These are phyloP conservation scores for Philereme vetulata DNA, from an alignment of 2,888 invertebrate genomes.

Conservation along the genomic window DNA sequence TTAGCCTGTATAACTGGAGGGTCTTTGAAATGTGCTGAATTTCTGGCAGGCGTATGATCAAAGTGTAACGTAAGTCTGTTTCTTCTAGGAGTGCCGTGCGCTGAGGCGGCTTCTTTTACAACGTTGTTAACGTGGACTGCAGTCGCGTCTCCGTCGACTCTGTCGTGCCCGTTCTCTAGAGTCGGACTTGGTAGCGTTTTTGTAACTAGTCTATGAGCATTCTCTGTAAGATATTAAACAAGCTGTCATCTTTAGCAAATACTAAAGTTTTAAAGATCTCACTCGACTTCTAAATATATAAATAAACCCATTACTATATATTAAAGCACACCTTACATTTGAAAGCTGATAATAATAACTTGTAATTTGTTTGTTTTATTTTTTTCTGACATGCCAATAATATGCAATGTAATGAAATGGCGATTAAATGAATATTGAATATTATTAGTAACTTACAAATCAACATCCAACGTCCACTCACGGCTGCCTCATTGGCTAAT, in stretches of 20 bases:
- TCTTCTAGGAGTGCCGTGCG: constrained; percentile 80
- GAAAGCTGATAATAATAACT: too few species aligned
- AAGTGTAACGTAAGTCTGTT: constrained; percentile 89
- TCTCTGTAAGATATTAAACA: constrained; percentile 81
- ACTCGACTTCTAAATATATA: too few species aligned
- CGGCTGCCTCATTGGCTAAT: too few species aligned
- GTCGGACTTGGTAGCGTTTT: constrained; percentile 67
- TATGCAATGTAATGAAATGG: too few species aligned
- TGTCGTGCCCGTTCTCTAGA: constrained; percentile 69
- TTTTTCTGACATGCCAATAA: too few species aligned
- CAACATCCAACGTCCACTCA: too few species aligned
- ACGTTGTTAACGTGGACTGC: constrained; percentile 45
- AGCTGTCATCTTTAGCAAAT: background rate
- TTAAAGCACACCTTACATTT: too few species aligned
- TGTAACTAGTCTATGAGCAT: constrained; percentile 88
- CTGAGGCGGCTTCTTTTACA: constrained; percentile 63
- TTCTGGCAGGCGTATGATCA: constrained; percentile 87
- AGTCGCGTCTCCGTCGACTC: constrained; percentile 63
- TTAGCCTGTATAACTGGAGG: constrained; percentile 75
- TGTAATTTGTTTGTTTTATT: too few species aligned
- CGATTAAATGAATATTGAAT: too few species aligned
- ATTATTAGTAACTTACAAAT: too few species aligned
- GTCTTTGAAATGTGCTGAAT: constrained; percentile 90
- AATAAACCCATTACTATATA: too few species aligned
- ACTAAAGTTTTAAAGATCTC: too few species aligned